These are phyloP conservation scores for Apotomis turbidana DNA, from an alignment of 2,888 invertebrate species.

Conservation along the genomic window DNA sequence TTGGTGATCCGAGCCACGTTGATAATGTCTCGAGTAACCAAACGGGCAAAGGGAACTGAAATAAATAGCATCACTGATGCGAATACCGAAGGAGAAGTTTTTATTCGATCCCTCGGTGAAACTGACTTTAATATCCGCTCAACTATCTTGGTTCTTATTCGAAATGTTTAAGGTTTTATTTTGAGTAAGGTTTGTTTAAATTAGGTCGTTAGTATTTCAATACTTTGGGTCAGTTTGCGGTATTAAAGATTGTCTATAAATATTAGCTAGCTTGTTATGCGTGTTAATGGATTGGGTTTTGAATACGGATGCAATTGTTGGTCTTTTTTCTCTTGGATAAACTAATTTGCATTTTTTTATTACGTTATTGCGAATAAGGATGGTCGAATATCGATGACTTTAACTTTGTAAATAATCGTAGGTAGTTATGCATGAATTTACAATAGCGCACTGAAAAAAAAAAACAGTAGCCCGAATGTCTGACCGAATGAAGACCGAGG, in stretches of 20 bases:
- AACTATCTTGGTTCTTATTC: neutral
- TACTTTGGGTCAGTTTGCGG: slow-evolving; percentile 15
- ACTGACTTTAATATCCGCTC: neutral
- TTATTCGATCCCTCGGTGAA: slow-evolving; percentile 4
- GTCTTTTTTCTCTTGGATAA: neutral
- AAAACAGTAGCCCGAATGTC: no score
- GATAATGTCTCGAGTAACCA: slow-evolving; percentile 13
- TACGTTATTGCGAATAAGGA: no score
- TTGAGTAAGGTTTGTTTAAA: neutral
- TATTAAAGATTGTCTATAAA: slow-evolving; percentile 2
- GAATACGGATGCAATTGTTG: neutral
- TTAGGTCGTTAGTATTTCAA: slow-evolving; percentile 28
- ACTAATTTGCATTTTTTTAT: no score
- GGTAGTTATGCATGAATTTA: no score
- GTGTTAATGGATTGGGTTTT: slow-evolving; percentile 11
- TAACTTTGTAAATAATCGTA: no score
- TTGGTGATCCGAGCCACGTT: slow-evolving; percentile 13
- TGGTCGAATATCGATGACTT: no score
- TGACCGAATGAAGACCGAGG: no score
- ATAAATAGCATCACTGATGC: slow-evolving; percentile 18
- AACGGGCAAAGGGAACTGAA: slow-evolving; percentile 9
- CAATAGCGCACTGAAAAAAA: no score
- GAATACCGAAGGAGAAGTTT: slow-evolving; percentile 18
- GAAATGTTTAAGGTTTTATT: neutral
- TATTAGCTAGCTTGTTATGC: neutral